These are phyloP conservation scores for Panagrolaimus sp. DNA, from an alignment of 1,140 invertebrate genomes.

Conservation along the genomic window DNA sequence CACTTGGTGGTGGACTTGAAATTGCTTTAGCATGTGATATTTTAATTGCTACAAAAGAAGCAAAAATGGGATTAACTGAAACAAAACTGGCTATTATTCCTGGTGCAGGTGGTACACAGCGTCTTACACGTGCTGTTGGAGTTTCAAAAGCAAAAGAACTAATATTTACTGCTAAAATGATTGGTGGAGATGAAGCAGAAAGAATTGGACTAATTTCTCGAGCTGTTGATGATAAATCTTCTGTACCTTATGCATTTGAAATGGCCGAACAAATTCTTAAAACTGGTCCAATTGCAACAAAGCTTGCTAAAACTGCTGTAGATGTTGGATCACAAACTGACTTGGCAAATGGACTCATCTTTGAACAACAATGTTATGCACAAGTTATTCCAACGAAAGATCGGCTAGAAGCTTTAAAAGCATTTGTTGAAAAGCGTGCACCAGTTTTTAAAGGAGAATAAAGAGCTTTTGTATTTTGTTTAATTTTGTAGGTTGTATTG, in stretches of 20 bases:
- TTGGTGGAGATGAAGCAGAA: constrained; percentile 75
- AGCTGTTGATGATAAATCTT: constrained; percentile 62
- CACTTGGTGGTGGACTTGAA: constrained; percentile 87
- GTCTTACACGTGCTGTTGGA: constrained; percentile 79
- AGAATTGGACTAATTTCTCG: constrained; percentile 79
- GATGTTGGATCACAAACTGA: constrained; percentile 72
- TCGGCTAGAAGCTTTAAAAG: constrained; percentile 80
- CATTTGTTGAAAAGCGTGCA: constrained; percentile 86
- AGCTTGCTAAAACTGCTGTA: constrained; percentile 86
- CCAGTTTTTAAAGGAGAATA: constrained; percentile 68
- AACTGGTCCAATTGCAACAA: constrained; percentile 83
- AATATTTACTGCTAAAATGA: constrained; percentile 78
- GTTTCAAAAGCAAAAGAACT: constrained; percentile 85
- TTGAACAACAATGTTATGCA: constrained; percentile 87
- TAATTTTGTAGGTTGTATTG: not conserved
- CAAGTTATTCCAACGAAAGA: constrained; percentile 80
- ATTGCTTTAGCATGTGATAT: constrained; percentile 88
- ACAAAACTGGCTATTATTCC: constrained; percentile 91
- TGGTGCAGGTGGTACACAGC: constrained; percentile 78
- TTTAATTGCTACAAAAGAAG: constrained; percentile 66
- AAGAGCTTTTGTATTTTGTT: constrained; percentile 16
- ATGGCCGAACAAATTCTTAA: constrained; percentile 30
- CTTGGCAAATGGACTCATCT: constrained; percentile 72
- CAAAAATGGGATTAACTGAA: constrained; percentile 88
- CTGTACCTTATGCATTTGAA: constrained; percentile 33